Conservation (phyloP, 2,113 vertebrate genomes). For the Calyptomena viridis region DNA sequence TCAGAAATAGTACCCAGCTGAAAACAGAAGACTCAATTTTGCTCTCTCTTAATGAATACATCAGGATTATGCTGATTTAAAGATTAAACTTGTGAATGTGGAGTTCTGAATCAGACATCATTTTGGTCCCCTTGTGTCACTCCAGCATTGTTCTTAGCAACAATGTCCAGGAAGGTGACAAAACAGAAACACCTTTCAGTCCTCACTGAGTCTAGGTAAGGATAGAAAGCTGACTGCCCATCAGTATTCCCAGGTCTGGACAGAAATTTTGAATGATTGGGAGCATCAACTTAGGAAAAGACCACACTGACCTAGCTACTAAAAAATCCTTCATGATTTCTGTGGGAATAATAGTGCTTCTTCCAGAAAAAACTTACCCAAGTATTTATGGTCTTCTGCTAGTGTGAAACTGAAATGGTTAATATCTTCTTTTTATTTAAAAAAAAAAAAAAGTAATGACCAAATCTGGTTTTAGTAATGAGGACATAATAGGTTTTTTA, state of each 20-base stretch:
- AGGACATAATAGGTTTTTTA: neutral
- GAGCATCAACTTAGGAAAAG: neutral
- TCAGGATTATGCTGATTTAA: neutral
- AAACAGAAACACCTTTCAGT: neutral
- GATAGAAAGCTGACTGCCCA: neutral
- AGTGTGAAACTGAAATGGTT: neutral
- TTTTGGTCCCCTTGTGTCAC: neutral
- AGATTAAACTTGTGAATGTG: neutral
- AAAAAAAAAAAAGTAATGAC: neutral
- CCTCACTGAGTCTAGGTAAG: neutral
- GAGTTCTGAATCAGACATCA: neutral
- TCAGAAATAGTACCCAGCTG: neutral
- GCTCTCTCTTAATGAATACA: neutral
- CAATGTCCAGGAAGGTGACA: neutral
- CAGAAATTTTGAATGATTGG: neutral
- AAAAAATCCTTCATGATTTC: neutral
- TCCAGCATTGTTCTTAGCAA: neutral
- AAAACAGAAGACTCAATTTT: neutral
- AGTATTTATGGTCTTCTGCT: neutral
- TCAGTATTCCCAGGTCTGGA: neutral
- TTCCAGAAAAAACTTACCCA: neutral
- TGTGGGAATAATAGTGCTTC: neutral
- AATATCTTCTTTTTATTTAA: neutral
- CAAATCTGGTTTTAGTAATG: neutral
- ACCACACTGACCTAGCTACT: neutral